Percentiles rank a stretch among this genome's conserved stretches.
Conservation (phyloP, 2,113 vertebrate genomes). For the Agelaius phoeniceus region DNA sequence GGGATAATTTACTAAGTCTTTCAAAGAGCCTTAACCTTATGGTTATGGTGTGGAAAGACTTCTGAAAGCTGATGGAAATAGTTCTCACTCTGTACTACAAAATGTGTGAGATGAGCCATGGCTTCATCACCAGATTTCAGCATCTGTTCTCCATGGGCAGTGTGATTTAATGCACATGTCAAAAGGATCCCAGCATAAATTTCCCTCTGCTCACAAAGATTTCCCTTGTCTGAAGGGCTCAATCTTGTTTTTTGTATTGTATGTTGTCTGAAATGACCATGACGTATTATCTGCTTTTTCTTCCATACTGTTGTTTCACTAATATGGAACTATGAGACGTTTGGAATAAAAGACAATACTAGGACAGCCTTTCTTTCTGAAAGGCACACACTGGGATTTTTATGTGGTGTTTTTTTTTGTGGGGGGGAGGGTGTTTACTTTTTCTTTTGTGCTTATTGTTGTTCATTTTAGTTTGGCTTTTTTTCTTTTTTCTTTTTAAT, state of each 20-base stretch:
- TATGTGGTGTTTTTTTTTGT: neutral
- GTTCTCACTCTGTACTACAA: neutral
- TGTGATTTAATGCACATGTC: neutral
- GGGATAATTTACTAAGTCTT: neutral
- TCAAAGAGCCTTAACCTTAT: neutral
- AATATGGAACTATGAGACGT: neutral
- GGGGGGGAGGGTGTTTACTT: neutral
- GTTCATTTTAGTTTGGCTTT: neutral
- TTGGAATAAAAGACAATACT: neutral
- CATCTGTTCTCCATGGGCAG: neutral
- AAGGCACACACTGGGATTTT: neutral
- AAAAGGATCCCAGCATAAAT: neutral
- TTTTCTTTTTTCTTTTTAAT: rapidly evolving
- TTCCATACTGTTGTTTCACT: neutral
- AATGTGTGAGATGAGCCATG: neutral
- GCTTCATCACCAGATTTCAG: neutral
- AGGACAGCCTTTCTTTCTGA: neutral
- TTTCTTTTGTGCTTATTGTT: neutral
- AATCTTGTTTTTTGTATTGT: neutral
- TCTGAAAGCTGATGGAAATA: neutral
- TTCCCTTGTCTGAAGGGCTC: neutral
- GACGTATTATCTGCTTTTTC: neutral
- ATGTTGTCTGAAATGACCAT: neutral
- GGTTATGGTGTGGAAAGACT: neutral
- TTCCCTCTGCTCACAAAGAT: neutral